A percentile compares a stretch with the other conserved stretches of the same genome.
These are phyloP conservation scores for Parnassius smintheus DNA, from an alignment of 2,888 invertebrate species.

Conservation along the genomic window DNA sequence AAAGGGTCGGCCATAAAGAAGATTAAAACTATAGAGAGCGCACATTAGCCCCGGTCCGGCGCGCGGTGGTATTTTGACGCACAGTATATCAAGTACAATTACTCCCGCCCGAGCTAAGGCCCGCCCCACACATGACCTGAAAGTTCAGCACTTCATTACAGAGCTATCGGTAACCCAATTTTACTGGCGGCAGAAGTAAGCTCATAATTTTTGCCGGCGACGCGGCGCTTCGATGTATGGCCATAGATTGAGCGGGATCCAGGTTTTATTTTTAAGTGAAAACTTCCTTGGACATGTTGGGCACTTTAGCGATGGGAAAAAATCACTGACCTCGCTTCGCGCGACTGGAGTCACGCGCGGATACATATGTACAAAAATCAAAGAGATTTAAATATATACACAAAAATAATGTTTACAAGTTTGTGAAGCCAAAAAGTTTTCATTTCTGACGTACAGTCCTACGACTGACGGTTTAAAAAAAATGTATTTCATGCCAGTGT, in stretches of 20 bases:
- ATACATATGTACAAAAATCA: too few relatives aligned
- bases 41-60: constrained; percentile 50
- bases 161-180: constrained; percentile 60
- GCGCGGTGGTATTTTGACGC: constrained; percentile 45
- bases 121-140: constrained; percentile 65
- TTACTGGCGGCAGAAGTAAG: constrained; percentile 43
- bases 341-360: too few relatives aligned
- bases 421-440: too few relatives aligned
- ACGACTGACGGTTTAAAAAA: too few relatives aligned
- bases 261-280: background rate
- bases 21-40: constrained; percentile 69
- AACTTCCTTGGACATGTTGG: too few relatives aligned
- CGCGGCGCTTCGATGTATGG: constrained; percentile 28
- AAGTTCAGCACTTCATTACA: constrained; percentile 75
- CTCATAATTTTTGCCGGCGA: constrained; percentile 54
- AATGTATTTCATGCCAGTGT: too few relatives aligned
- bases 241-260: constrained; percentile 12
- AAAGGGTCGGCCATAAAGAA: constrained; percentile 72
- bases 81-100: constrained; percentile 66
- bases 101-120: constrained; percentile 39
- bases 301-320: too few relatives aligned
- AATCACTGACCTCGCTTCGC: too few relatives aligned
- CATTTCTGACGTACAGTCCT: too few relatives aligned
- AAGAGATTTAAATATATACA: too few relatives aligned
- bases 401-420: too few relatives aligned